These are phyloP conservation scores for Trichopoda pennipes DNA, from an alignment of 2,888 invertebrate species.

Conservation along the genomic window DNA sequence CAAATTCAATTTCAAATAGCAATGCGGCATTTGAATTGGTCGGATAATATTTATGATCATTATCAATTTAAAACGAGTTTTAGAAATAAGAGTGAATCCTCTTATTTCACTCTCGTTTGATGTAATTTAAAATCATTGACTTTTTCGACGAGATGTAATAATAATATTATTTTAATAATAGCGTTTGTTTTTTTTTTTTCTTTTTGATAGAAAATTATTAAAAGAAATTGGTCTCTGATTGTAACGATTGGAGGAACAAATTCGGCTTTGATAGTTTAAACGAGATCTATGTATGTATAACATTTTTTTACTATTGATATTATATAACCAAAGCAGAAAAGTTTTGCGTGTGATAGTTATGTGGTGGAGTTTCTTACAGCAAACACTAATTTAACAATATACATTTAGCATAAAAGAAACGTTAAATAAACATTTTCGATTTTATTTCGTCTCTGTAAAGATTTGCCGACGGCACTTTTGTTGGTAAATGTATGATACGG, in stretches of 20 bases:
- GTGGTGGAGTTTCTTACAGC: slow-evolving; percentile 1
- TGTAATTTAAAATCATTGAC: too few species aligned
- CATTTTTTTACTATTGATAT: neutral
- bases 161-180: too few species aligned
- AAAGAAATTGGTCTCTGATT: too few species aligned
- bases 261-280: neutral
- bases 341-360: slow-evolving; percentile 3
- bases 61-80: too few species aligned
- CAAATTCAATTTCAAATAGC: too few species aligned
- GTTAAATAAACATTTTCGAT: slow-evolving; percentile 20
- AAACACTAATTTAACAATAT: slow-evolving; percentile 56
- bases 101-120: too few species aligned
- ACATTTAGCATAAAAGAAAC: slow-evolving; percentile 28
- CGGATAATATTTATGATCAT: too few species aligned
- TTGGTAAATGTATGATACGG: slow-evolving; percentile 77
- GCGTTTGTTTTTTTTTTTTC: too few species aligned
- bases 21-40: too few species aligned
- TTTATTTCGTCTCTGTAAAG: slow-evolving; percentile 9
- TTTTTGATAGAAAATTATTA: too few species aligned
- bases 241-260: slow-evolving; percentile 2
- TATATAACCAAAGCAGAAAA: neutral
- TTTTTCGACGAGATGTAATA: too few species aligned
- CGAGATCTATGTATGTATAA: neutral
- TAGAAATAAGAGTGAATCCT: too few species aligned
- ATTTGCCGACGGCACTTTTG: slow-evolving; percentile 80